phyloP scores from a whole-genome alignment of 1,140 invertebrate species.

The Heterodera carotae region DNA sequence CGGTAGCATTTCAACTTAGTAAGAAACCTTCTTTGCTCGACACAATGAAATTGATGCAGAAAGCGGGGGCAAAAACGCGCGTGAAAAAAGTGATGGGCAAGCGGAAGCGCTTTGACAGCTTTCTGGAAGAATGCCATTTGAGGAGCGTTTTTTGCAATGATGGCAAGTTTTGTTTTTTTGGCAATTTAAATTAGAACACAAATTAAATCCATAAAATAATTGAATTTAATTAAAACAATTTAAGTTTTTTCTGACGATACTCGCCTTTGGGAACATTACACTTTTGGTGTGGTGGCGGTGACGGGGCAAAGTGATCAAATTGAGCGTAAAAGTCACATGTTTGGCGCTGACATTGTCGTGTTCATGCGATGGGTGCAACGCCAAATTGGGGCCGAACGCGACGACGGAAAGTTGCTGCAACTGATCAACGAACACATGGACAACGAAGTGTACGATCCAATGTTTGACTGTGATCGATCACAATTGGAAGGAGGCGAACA shows the following conservation, averaged over 20 bases:
- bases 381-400: background rate
- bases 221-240: background rate
- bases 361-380: background rate
- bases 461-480: background rate
- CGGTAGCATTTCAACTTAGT: background rate
- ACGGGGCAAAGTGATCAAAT: background rate
- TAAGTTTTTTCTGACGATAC: background rate
- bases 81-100: background rate
- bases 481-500: background rate
- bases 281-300: background rate
- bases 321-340: background rate
- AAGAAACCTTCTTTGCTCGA: background rate
- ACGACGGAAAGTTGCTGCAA: background rate
- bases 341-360: background rate
- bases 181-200: too few relatives aligned
- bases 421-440: background rate
- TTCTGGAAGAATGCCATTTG: background rate
- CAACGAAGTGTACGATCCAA: background rate
- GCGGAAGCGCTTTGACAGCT: background rate
- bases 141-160: background rate
- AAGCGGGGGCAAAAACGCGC: background rate
- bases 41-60: background rate
- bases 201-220: too few relatives aligned
- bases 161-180: background rate
- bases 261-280: background rate